Evolutionary conservation across 2,888 invertebrate species (phyloP), one percentile per base, ranked within the genome.

Genomic region (Lycocerus yunnanus): DNA sequence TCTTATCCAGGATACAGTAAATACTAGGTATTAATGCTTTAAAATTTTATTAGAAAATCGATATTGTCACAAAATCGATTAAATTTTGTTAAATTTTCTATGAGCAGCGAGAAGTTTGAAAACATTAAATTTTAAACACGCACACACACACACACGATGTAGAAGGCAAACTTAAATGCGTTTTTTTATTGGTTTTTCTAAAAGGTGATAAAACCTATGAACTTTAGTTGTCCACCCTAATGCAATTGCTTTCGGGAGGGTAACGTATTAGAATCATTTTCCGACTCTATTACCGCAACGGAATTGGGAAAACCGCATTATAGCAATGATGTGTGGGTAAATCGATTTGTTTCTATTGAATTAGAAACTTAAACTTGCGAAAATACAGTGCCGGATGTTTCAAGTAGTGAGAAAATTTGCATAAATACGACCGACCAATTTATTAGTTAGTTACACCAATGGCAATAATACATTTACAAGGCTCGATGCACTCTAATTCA

Each of bases 391-490:
- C 13, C 15, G 61, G 18, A 61, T 15, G 21, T 66, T 15, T 66
- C 1, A 66, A 66, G 69, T 67, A 60, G 66, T 72, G 69, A 66
- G 72, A 24, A 75, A 72, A 75, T 75, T 74, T 66, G 69, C 71
- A 75, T 71, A 75, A 72, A 81, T 81, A 77, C 76, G 78, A 76
- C 80, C 82, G 79, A 80, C 81, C 83, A 84, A 84, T 85, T 84
- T 84, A 82, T 83, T 83, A 80, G 82, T 81, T 80, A 81, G 82
- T 80, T 80, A 81, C 79, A 80, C 83, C 81, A 79, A 82, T 81
- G 82, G 82, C 81, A 84, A 84, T 84, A 85, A 85, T 85, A 84
- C 82, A 85, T 85, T 85, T 85, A 84, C 85, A 84, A 80, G 85
- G 81, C 81, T 83, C 79, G 82, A 82, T 85, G 85, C 85, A 85